Base-by-base conservation (phyloP, 2,888 invertebrate species). In the Malachius bipustulatus region DNA sequence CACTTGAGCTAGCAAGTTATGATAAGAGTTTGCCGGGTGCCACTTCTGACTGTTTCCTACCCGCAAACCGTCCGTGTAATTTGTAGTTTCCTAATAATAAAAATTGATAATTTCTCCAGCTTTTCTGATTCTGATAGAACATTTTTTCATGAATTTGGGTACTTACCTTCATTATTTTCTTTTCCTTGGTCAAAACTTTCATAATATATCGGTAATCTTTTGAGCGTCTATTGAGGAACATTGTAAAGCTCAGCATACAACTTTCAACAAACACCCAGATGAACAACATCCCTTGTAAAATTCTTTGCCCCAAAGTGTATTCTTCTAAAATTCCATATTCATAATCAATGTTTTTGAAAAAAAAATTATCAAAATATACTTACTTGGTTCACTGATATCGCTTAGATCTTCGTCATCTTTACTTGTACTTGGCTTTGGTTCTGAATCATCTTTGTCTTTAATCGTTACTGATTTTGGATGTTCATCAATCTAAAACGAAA, bases 191-290 rank as follows among this genome's bases (percentile, higher is more conserved):
- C 35, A 98, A 70, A 15, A 89, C 83, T 47, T 79, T 78, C 14
- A 94, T 83, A 0, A 98, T 90, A 58, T 91, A 93, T 54, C 97
- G 75, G 64, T 96, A 96, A 62, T 97, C 94, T 35, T 83, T 73
- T 0, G 97, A 97, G 51, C 87, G 79, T 49, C 73, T 74, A 67
- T 96, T 90, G 37, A 96, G 66, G 49, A 82, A 75, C 35, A 74
- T 73, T 2, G 90, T 91, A 34, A 87, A 55, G 13, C 88, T 84
- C 34, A 89, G 81, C 59, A 94, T 71, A 4, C 75, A 57, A 50
- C 88, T 85, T 44, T 78, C 77, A 36, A 88, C 59, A 49, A 91
- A 77, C 12, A 78, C 78, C 69, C 73, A 73, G 12, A 70, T 54
- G 50, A 80, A 75, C 45, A 75, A 61, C 35, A 73, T 51, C 47